These are phyloP conservation scores for Oreonectes daqikongensis DNA, from an alignment of 2,797 vertebrate genomes.

Conservation along the genomic window DNA sequence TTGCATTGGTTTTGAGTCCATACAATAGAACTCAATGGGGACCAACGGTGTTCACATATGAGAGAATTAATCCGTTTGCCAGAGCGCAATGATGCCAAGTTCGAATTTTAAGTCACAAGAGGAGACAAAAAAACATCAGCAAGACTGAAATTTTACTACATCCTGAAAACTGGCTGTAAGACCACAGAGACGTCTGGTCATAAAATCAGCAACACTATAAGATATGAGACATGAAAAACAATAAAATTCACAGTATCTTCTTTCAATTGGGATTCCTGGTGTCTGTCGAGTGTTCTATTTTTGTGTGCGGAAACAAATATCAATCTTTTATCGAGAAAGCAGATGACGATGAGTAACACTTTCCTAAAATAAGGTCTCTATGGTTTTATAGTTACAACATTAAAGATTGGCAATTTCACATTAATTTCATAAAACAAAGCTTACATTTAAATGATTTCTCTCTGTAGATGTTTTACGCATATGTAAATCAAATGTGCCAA, in stretches of 20 bases:
- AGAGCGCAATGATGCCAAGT: conserved; percentile 51
- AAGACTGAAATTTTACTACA: conserved; percentile 10
- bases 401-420: background rate
- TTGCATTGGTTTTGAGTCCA: too few species aligned
- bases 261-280: background rate
- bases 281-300: background rate
- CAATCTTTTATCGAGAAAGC: background rate
- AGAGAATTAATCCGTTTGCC: conserved; percentile 46
- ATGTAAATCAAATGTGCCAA: background rate
- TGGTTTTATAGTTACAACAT: background rate
- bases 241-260: conserved; percentile 19
- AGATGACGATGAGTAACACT: too few species aligned
- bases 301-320: background rate
- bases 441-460: background rate
- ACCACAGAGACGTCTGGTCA: conserved; percentile 4
- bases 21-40: too few species aligned
- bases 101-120: conserved; percentile 41
- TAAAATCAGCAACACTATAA: conserved; percentile 24
- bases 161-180: conserved; percentile 8
- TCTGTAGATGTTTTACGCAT: background rate
- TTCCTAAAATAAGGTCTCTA: background rate
- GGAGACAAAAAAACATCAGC: conserved; percentile 1
- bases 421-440: background rate
- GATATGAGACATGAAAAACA: conserved; percentile 4
- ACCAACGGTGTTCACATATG: too few species aligned